Evolutionary conservation across 37 sponge, comb jelly and placozoan genomes (phyloP).

Genomic region (Corticium candelabrum): DNA sequence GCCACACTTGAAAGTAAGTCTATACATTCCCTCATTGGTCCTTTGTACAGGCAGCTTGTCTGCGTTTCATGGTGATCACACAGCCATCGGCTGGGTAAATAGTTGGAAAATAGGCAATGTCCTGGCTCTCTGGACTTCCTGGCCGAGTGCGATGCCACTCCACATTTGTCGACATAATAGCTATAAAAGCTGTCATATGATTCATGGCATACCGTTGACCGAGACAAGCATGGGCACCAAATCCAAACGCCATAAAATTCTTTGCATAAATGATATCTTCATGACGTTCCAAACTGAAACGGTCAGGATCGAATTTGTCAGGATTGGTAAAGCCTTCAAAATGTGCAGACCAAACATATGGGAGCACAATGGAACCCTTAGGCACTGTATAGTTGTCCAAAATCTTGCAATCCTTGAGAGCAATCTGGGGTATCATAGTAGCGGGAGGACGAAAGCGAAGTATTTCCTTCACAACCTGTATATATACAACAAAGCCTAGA

Average conservation of each 20-base stretch:
- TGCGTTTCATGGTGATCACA: conserved; percentile 7
- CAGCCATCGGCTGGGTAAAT: conserved; percentile 21
- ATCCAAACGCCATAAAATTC: conserved; percentile 22
- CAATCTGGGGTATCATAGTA: neutral
- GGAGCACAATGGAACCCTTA: conserved; percentile 17
- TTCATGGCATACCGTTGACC: conserved; percentile 13
- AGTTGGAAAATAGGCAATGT: no score
- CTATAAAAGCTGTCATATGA: conserved; percentile 7
- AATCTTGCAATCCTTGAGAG: conserved; percentile 6
- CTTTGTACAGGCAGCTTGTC: no score
- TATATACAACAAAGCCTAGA: no score
- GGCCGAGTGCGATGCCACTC: neutral
- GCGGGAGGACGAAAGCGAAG: conserved; percentile 17
- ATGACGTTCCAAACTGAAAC: conserved; percentile 10
- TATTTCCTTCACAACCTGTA: conserved; percentile 22
- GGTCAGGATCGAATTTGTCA: conserved; percentile 21
- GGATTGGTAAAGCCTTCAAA: conserved; percentile 17
- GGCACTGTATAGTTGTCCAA: neutral
- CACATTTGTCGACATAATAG: neutral
- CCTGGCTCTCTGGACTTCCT: neutral
- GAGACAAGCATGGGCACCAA: conserved; percentile 22
- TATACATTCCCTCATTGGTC: no score
- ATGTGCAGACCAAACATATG: conserved; percentile 6
- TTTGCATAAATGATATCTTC: neutral
- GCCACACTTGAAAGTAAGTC: no score